Evolutionary conservation across 2,113 vertebrate genomes (phyloP).

Genomic region (Zosterops hypoxanthus): DNA sequence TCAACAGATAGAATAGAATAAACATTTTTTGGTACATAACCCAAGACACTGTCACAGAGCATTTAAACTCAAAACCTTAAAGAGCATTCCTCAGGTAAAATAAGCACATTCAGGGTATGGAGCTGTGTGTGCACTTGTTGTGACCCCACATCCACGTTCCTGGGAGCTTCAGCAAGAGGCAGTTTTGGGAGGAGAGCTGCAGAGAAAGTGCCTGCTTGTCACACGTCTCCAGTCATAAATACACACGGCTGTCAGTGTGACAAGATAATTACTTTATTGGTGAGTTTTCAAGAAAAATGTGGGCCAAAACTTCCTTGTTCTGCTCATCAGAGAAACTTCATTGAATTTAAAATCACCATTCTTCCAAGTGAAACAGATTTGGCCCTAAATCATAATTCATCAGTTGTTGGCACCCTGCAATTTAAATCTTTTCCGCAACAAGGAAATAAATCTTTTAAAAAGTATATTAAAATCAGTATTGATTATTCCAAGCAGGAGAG

Average conservation of each 20-base stretch:
- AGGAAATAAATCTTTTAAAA: constrained; percentile 62
- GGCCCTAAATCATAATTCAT: constrained; percentile 60
- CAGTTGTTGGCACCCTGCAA: constrained; percentile 32
- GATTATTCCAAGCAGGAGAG: constrained; percentile 48
- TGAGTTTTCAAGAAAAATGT: constrained; percentile 30
- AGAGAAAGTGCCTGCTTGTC: not conserved
- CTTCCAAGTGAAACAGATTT: constrained; percentile 44
- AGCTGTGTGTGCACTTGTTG: not conserved
- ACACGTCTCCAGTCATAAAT: constrained; percentile 23
- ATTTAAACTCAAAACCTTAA: not conserved
- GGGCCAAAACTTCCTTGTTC: constrained; percentile 38
- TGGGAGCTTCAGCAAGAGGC: not conserved
- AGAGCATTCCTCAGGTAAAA: not conserved
- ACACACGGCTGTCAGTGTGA: not conserved
- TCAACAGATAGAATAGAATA: no score
- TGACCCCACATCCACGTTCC: not conserved
- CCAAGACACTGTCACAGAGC: no score
- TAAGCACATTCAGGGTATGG: rapidly evolving
- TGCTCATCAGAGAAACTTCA: constrained; percentile 36
- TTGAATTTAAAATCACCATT: constrained; percentile 51
- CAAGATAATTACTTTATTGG: constrained; percentile 42
- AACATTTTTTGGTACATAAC: no score
- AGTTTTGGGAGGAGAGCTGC: not conserved
- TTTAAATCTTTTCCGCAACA: constrained; percentile 62
- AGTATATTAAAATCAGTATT: constrained; percentile 67